Percentiles rank a stretch among this genome's conserved stretches.
These are phyloP conservation scores for Asbolus verrucosus DNA, from an alignment of 1,140 invertebrate species.

Conservation along the genomic window DNA sequence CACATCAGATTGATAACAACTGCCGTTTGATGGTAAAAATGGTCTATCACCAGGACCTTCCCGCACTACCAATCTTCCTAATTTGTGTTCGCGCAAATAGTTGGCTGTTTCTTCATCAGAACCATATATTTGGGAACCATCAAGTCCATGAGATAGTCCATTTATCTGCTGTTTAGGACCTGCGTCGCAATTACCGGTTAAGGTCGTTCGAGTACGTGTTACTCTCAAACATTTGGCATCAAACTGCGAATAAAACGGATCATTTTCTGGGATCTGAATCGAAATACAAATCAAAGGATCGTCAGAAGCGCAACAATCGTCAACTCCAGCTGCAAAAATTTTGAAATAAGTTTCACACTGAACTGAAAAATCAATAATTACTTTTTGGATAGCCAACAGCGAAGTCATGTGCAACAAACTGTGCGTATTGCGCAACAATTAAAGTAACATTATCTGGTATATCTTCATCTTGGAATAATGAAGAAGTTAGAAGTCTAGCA, in stretches of 20 bases:
- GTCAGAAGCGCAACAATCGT: constrained; percentile 54
- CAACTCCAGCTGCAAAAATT: neutral
- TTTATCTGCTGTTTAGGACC: constrained; percentile 23
- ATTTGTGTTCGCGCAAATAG: constrained; percentile 70
- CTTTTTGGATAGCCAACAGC: neutral
- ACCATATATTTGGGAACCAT: constrained; percentile 85
- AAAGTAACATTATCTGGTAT: constrained; percentile 5
- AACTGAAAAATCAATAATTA: no score
- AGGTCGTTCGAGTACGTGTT: constrained; percentile 16
- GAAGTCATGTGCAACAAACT: constrained; percentile 25
- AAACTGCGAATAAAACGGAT: constrained; percentile 70
- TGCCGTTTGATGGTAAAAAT: constrained; percentile 72
- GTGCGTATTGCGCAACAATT: constrained; percentile 24
- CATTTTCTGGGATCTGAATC: constrained; percentile 73
- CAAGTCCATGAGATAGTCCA: constrained; percentile 82
- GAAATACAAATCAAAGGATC: constrained; percentile 72
- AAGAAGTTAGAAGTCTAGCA: constrained; percentile 4
- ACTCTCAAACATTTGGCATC: constrained; percentile 40
- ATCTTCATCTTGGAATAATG: constrained; percentile 11
- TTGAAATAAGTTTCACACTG: no score
- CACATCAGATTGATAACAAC: constrained; percentile 68
- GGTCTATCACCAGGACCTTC: constrained; percentile 73
- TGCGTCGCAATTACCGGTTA: neutral
- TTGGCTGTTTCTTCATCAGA: constrained; percentile 69
- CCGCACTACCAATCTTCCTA: constrained; percentile 72